Percentiles rank a stretch among this genome's conserved stretches.
phyloP scores from a whole-genome alignment of 2,888 invertebrate species.

The Nesidiocoris tenuis region DNA sequence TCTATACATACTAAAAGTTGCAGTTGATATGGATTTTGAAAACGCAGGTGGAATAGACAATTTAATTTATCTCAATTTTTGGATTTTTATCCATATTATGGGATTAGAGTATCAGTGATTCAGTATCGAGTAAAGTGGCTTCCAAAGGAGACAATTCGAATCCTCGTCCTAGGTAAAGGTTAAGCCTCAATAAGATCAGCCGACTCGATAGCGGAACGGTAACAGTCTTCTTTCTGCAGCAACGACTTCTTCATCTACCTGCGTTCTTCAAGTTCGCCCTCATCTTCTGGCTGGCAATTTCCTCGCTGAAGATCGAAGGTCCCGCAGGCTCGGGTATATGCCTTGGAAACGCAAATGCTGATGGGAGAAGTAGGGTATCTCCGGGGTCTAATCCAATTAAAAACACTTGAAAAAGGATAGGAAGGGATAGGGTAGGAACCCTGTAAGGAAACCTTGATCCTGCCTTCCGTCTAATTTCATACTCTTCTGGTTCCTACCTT shows the following conservation, averaged over 20 bases:
- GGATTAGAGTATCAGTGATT: no score
- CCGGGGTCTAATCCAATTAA: conserved; percentile 37
- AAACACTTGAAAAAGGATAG: conserved; percentile 33
- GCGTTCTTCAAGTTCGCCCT: background rate
- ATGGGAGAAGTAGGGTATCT: background rate
- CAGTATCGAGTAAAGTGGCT: no score
- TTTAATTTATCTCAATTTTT: no score
- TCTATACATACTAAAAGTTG: no score
- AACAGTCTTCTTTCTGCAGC: background rate
- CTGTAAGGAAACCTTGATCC: background rate
- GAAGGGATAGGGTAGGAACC: background rate
- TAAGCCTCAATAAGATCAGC: conserved; percentile 35
- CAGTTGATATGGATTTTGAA: no score
- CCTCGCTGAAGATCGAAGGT: conserved; percentile 1
- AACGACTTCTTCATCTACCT: background rate
- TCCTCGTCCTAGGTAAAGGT: no score
- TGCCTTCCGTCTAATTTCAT: conserved; percentile 37
- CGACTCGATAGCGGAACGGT: conserved; percentile 26
- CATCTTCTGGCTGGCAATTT: conserved; percentile 24
- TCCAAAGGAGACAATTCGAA: no score
- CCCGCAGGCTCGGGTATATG: background rate
- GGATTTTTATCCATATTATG: no score
- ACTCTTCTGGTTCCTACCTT: conserved; percentile 35
- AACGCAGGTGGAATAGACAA: no score
- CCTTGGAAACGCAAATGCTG: conserved; percentile 15